Conservation (phyloP, 2,797 vertebrate species). For the Anguilla obscura region DNA sequence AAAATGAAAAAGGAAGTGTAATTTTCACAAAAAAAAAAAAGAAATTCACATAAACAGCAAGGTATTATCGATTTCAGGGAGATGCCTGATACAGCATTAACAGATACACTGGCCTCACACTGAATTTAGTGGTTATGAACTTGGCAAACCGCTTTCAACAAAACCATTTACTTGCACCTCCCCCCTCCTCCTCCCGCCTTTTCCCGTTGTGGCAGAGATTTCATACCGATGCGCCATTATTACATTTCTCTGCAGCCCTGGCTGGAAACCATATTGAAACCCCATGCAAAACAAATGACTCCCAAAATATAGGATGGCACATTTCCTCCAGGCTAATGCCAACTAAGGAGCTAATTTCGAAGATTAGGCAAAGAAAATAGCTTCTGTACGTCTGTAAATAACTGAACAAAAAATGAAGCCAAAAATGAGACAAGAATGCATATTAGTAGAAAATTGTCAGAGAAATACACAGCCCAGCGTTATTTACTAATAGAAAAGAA, state of each 20-base stretch:
- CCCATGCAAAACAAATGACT: constrained; percentile 27
- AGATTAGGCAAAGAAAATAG: background rate
- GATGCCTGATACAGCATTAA: background rate
- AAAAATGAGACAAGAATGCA: background rate
- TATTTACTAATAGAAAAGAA: background rate
- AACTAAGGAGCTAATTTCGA: constrained; percentile 41
- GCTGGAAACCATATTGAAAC: constrained; percentile 24
- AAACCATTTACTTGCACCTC: constrained; percentile 20
- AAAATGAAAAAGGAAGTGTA: background rate
- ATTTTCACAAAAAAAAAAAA: background rate
- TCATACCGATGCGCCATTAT: constrained; percentile 23
- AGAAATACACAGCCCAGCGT: background rate
- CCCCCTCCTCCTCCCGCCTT: constrained; percentile 1
- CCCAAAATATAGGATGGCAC: constrained; percentile 23
- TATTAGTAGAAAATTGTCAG: background rate
- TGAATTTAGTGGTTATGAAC: background rate
- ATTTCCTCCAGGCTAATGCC: constrained; percentile 35
- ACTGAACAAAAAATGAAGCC: background rate
- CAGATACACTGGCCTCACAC: background rate
- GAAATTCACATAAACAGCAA: background rate
- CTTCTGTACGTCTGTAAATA: background rate
- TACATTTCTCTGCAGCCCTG: constrained; percentile 6
- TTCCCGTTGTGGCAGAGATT: constrained; percentile 35
- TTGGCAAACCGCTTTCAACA: background rate
- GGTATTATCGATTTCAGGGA: background rate